These are phyloP conservation scores for Polydesmus complanatus DNA, from an alignment of 2,888 invertebrate genomes.

Conservation along the genomic window DNA sequence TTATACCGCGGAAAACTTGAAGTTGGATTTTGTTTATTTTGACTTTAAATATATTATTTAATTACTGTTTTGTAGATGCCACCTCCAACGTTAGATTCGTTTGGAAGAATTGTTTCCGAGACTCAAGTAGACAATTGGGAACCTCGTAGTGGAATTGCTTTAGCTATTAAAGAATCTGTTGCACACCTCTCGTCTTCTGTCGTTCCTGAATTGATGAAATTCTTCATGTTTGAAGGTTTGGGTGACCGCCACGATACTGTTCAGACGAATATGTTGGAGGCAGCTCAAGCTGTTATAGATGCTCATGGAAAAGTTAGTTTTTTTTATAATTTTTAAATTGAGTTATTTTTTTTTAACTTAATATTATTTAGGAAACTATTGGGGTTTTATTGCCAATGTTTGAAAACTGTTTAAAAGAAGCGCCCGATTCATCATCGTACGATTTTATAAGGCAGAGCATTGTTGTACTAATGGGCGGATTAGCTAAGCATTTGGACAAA, in stretches of 20 bases:
- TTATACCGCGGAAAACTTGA: constrained; percentile 62
- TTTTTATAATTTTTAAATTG: neutral
- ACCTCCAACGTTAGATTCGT: constrained; percentile 73
- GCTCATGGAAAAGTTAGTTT: constrained; percentile 67
- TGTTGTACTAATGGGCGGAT: constrained; percentile 89
- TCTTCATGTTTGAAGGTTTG: constrained; percentile 68
- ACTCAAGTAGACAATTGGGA: constrained; percentile 81
- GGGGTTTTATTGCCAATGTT: constrained; percentile 74
- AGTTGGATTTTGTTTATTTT: constrained; percentile 34
- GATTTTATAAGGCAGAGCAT: constrained; percentile 92
- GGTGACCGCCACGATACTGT: constrained; percentile 71
- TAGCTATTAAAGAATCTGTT: constrained; percentile 65
- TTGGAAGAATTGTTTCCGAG: constrained; percentile 67
- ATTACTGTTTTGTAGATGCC: constrained; percentile 53
- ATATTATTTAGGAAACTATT: constrained; percentile 36
- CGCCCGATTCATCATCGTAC: constrained; percentile 74
- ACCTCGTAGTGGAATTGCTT: constrained; percentile 73
- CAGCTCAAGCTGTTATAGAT: constrained; percentile 82
- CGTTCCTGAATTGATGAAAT: constrained; percentile 56
- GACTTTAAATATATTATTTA: neutral
- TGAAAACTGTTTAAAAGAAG: constrained; percentile 82
- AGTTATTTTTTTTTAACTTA: neutral
- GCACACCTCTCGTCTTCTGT: constrained; percentile 52
- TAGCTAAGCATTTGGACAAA: constrained; percentile 89
- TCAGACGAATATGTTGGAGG: constrained; percentile 78